phyloP scores from a whole-genome alignment of 2,797 vertebrate species.

The Lacerta agilis region DNA sequence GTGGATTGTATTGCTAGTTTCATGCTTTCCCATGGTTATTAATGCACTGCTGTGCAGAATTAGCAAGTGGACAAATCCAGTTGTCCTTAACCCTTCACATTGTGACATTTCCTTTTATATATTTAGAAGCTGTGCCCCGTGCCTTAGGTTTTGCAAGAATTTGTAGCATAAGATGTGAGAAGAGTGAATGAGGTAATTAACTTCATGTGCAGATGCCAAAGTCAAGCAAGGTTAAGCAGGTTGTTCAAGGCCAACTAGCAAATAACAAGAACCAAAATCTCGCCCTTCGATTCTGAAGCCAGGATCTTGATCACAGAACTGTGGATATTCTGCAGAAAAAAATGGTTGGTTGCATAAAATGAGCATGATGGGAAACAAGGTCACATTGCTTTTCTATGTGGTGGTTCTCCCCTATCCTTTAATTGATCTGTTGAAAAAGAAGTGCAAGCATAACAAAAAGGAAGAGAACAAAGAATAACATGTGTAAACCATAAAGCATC shows the following conservation, averaged over 20 bases:
- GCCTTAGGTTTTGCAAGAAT: not conserved
- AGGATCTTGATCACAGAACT: not conserved
- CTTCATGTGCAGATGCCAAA: not conserved
- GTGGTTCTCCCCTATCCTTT: no score
- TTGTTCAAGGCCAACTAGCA: not conserved
- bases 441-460: no score
- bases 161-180: not conserved
- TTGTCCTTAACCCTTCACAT: not conserved
- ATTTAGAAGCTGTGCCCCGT: not conserved
- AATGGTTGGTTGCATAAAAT: not conserved
- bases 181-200: not conserved
- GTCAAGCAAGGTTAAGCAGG: not conserved
- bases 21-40: not conserved
- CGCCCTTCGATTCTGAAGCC: not conserved
- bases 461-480: no score
- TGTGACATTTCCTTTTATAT: not conserved
- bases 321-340: not conserved
- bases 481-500: no score
- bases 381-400: not conserved
- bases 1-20: not conserved
- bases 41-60: not conserved
- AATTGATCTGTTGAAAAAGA: no score
- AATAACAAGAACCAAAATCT: not conserved
- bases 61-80: slow-evolving; percentile 5
- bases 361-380: not conserved